These are phyloP conservation scores for Siniperca chuatsi DNA, from an alignment of 2,113 vertebrate genomes.

Conservation along the genomic window DNA sequence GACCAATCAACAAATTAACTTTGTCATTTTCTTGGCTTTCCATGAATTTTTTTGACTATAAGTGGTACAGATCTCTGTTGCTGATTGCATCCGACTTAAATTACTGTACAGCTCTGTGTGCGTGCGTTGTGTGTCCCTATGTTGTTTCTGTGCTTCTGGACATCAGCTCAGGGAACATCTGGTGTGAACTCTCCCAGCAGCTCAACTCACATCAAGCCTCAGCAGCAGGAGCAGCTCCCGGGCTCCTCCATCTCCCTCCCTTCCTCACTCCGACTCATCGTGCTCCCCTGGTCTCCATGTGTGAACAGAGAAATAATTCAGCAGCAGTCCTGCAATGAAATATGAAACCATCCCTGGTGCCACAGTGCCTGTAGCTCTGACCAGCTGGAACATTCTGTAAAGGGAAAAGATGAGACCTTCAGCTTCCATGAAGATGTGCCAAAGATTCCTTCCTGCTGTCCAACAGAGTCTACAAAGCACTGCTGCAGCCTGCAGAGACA, in stretches of 20 bases:
- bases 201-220: slow-evolving; percentile 15
- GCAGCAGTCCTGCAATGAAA: slow-evolving; percentile 55
- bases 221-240: slow-evolving; percentile 23
- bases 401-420: slow-evolving; percentile 54
- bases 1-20: not conserved
- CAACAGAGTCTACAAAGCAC: slow-evolving; percentile 15
- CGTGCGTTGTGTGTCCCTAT: slow-evolving; percentile 18
- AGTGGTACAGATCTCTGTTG: not conserved
- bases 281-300: not conserved
- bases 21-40: not conserved
- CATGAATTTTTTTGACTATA: not conserved
- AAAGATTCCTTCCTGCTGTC: slow-evolving; percentile 34
- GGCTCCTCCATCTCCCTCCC: slow-evolving; percentile 6
- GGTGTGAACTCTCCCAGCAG: slow-evolving; percentile 35
- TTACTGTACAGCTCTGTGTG: not conserved
- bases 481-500: slow-evolving; percentile 4
- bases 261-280: not conserved
- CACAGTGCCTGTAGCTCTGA: slow-evolving; percentile 50
- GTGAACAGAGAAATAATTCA: slow-evolving; percentile 61
- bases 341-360: slow-evolving; percentile 53
- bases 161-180: slow-evolving; percentile 59
- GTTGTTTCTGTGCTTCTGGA: slow-evolving; percentile 22
- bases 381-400: slow-evolving; percentile 63
- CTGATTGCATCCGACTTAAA: not conserved
- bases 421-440: slow-evolving; percentile 51